Base-by-base conservation (phyloP, 2,888 invertebrate species). In the Himalopsyche kuldschensis region DNA sequence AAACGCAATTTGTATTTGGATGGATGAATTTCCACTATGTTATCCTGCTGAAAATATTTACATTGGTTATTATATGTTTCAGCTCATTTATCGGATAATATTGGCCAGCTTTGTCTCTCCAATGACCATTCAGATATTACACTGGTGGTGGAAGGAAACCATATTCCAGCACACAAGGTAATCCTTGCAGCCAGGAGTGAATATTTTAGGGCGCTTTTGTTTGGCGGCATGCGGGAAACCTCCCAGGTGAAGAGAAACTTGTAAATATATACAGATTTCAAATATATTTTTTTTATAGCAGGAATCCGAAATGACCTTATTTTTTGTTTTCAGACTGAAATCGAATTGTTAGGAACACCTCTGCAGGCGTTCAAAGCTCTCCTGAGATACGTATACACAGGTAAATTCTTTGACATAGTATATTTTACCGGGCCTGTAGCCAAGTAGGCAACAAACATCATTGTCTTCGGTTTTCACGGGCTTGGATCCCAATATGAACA, bases 141-240 rank as follows among this genome's bases (percentile, higher is more conserved):
- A 0, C 92, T 99, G 82, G 91, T 97, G 48, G 97, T 99, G 78
- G 97, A 97, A 88, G 96, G 95, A 83, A 90, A 91, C 87, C 88
- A 91, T 84, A 92, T 92, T 83, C 92, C 92, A 0, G 92, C 92
- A 4, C 92, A 92, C 87, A 92, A 94, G 90, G 94, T 98, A 5
- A 97, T 99, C 87, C 92, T 99, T 81, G 99, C 99, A 0, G 97
- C 98, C 35, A 93, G 99, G 88, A 98, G 98, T 89, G 97, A 98
- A 88, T 99, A 99, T 91, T 99, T 99, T 90, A 93, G 98, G 89
- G 98, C 95, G 11, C 90, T 95, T 48, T 91, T 96, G 0, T 96
- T 94, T 90, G 96, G 96, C 10, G 96, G 96, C n/a, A 92, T 96
- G 90, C 93, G 94, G 84, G 96, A 96, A 89, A 93, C 95, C 0